A percentile compares a stretch with the other conserved stretches of the same genome.
These are phyloP conservation scores for Channa argus DNA, from an alignment of 2,113 vertebrate genomes.

Conservation along the genomic window DNA sequence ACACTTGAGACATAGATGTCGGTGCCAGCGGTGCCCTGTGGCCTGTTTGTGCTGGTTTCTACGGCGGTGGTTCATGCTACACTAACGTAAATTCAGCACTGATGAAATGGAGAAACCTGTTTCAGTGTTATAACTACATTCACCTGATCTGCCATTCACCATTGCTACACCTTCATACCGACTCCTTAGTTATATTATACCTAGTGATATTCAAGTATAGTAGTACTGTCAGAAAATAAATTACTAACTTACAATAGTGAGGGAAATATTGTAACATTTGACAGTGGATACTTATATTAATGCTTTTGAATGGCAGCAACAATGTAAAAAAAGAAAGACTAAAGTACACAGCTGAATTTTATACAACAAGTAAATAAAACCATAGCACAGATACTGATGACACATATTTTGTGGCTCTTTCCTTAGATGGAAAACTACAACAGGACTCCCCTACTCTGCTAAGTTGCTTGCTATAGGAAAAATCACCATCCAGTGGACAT, in stretches of 20 bases:
- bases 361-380: neutral
- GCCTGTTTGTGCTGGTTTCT: slow-evolving; percentile 28
- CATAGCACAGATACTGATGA: neutral
- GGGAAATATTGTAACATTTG: slow-evolving; percentile 15
- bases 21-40: slow-evolving; percentile 20
- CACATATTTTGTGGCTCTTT: neutral
- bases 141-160: slow-evolving; percentile 10
- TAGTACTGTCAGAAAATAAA: slow-evolving; percentile 40
- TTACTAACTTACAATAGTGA: slow-evolving; percentile 8
- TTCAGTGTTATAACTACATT: slow-evolving; percentile 2
- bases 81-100: slow-evolving; percentile 42
- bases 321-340: neutral
- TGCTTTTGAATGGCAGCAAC: slow-evolving; percentile 2
- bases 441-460: slow-evolving; percentile 18
- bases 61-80: slow-evolving; percentile 59
- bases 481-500: slow-evolving; percentile 45
- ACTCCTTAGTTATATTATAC: slow-evolving; percentile 13
- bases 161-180: slow-evolving; percentile 12
- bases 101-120: slow-evolving; percentile 1
- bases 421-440: slow-evolving; percentile 15
- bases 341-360: slow-evolving; percentile 6
- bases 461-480: slow-evolving; percentile 46
- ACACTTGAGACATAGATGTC: slow-evolving; percentile 16
- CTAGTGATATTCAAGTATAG: slow-evolving; percentile 60
- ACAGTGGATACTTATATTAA: slow-evolving; percentile 11